Conservation (phyloP, 2,797 vertebrate species). For the Poeciliopsis turneri region DNA sequence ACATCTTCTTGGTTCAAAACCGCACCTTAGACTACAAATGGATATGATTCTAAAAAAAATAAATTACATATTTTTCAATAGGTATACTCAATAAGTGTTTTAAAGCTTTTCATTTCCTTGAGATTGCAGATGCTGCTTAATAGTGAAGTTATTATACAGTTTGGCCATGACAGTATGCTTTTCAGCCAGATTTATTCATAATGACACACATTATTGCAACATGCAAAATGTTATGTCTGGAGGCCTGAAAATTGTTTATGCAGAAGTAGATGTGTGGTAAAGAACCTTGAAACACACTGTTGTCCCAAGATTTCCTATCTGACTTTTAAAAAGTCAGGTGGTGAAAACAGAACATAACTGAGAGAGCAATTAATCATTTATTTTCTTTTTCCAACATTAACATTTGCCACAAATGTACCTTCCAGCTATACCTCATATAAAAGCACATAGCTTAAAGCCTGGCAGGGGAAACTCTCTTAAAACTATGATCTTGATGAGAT, state of each 20-base stretch:
- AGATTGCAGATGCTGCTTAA: not conserved
- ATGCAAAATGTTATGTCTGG: not conserved
- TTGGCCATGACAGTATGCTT: not conserved
- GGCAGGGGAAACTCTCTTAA: not conserved
- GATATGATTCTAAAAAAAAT: not conserved
- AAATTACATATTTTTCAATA: not conserved
- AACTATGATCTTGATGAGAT: not conserved
- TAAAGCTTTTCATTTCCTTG: not conserved
- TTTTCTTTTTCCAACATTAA: not conserved
- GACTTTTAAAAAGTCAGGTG: not conserved
- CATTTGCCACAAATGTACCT: not conserved
- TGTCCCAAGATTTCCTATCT: not conserved
- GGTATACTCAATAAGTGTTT: not conserved
- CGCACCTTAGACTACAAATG: not conserved
- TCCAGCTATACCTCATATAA: not conserved
- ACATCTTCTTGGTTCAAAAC: not conserved
- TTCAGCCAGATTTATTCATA: not conserved
- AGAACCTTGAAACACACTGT: not conserved
- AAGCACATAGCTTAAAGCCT: not conserved
- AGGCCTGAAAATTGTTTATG: not conserved
- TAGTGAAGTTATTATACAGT: not conserved
- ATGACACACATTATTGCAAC: not conserved
- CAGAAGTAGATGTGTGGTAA: not conserved
- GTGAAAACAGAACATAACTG: not conserved
- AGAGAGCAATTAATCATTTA: not conserved